Percentiles rank a stretch among this genome's conserved stretches.
Evolutionary conservation across 2,113 vertebrate genomes (phyloP).

Genomic region (Uria lomvia): DNA sequence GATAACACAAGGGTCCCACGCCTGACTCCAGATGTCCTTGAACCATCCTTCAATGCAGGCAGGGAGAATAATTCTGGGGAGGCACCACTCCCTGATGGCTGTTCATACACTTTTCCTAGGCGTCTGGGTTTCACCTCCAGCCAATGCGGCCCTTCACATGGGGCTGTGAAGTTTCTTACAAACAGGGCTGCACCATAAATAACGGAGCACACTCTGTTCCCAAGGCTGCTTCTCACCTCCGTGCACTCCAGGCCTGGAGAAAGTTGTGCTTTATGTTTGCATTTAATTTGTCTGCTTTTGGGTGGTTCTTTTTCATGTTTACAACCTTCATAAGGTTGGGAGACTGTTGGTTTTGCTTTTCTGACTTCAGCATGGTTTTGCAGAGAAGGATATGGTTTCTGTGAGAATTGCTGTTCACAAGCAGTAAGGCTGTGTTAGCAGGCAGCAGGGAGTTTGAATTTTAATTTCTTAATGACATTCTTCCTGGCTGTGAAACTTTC

Average conservation of each 20-base stretch:
- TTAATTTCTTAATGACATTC: background rate
- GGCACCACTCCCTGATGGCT: background rate
- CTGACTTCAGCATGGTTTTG: background rate
- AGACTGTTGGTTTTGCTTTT: background rate
- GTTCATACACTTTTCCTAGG: background rate
- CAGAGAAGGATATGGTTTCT: accelerated
- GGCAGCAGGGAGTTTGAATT: background rate
- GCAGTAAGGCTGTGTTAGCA: background rate
- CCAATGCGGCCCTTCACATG: accelerated
- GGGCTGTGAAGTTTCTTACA: background rate
- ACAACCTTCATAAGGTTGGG: background rate
- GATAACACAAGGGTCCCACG: accelerated
- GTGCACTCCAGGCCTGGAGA: background rate
- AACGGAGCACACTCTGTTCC: accelerated
- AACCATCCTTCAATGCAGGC: background rate
- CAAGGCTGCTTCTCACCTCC: background rate
- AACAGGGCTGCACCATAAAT: background rate
- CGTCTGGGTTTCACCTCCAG: background rate
- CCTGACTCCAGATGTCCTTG: background rate
- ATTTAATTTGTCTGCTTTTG: background rate
- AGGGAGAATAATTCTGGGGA: background rate
- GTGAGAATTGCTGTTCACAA: background rate
- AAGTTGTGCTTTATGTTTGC: background rate
- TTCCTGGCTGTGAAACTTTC: background rate
- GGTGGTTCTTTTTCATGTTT: background rate